Evolutionary conservation across 2,888 invertebrate genomes (phyloP).

Genomic region (Mechanitis mazaeus): DNA sequence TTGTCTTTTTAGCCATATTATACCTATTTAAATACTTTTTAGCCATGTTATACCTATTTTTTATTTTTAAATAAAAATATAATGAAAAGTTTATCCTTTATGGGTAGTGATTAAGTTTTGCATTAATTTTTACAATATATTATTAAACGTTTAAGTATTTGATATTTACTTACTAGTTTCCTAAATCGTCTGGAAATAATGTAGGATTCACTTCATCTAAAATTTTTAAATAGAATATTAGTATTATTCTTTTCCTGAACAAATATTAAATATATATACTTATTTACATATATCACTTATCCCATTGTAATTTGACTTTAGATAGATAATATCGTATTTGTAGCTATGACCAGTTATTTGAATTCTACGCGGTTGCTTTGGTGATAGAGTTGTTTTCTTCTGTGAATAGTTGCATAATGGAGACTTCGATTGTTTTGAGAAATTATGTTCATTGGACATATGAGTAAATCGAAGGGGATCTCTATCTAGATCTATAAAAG

Average conservation of each 20-base stretch:
- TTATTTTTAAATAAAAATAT: too few species aligned
- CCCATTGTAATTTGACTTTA: constrained; percentile 18
- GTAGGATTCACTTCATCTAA: constrained; percentile 1
- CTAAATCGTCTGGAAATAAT: not conserved
- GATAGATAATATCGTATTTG: constrained; percentile 31
- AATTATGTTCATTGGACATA: constrained; percentile 5
- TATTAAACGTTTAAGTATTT: not conserved
- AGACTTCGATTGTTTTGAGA: constrained; percentile 3
- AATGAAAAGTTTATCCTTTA: too few species aligned
- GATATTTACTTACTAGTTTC: not conserved
- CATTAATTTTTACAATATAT: too few species aligned
- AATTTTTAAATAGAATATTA: not conserved
- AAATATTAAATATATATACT: not conserved
- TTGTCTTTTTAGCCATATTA: too few species aligned
- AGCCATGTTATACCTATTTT: too few species aligned
- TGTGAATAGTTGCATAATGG: not conserved
- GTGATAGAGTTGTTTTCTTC: not conserved
- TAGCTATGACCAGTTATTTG: constrained; percentile 29
- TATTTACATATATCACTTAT: constrained; percentile 13
- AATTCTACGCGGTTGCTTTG: constrained; percentile 22
- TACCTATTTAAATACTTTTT: too few species aligned
- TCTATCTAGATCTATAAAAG: not conserved
- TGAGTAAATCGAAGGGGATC: constrained; percentile 22
- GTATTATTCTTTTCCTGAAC: not conserved
- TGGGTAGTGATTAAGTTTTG: too few species aligned